Evolutionary conservation across 2,797 vertebrate genomes (phyloP), one percentile per base, ranked within the genome.

Genomic region (Enteromius trimaculatus): DNA sequence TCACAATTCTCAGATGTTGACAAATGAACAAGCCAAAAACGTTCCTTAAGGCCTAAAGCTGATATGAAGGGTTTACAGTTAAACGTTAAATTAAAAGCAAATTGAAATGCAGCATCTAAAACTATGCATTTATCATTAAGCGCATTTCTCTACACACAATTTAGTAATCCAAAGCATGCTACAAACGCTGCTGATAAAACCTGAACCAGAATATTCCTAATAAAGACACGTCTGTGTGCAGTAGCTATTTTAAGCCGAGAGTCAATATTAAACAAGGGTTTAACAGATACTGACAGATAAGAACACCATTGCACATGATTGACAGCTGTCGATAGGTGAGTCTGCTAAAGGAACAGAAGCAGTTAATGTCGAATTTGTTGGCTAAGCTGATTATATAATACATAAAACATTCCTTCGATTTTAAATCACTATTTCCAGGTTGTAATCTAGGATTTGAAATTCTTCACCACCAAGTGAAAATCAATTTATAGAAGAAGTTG

Each of bases 401-500:
- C 1, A 11, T 37, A 55, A 80, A 42, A 44, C 14, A 47, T 72
- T 37, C 4, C 19, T 29, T 53, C 21, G 3, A 21, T 37, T 31
- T 31, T 29, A 64, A 6, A 34, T 34, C 3, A 3, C 6, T 55
- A 4, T 72, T 49, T 62, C 13, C 39, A 49, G 8, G 19, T 8
- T 0, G 7, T n/a, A 7, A 31, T 14, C 10, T n/a, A 10, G 66
- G 23, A 11, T 3, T 39, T 29, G 9, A 74, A 5, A 58, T 21
- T 5, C 47, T 55, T 93, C 89, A 99, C 98, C 98, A 99, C 98
- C 97, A 99, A 26, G 91, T 96, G 89, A 99, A 98, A 0, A 88
- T 83, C 71, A 98, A 93, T 49, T 91, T 95, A 88, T 96, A 95
- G 90, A 98, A 97, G 91, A 86, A 96, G 84, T 94, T 83, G 0